Conservation (phyloP, 2,113 vertebrate species). For the Ariopsis seemanni region DNA sequence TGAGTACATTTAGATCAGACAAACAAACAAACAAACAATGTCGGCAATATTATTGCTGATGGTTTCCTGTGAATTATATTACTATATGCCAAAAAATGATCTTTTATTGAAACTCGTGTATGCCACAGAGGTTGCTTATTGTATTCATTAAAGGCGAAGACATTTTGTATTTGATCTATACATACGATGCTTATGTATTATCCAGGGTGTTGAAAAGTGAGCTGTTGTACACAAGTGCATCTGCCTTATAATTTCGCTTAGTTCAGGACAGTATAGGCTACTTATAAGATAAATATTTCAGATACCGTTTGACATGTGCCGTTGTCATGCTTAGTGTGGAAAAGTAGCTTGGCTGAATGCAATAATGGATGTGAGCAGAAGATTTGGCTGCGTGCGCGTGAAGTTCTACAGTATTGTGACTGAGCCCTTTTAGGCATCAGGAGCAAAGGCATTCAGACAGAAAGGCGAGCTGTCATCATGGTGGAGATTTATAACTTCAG, state of each 20-base stretch:
- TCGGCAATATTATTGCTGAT: background rate
- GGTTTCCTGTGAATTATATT: background rate
- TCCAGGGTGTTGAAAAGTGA: background rate
- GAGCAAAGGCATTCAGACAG: conserved; percentile 19
- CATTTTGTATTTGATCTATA: background rate
- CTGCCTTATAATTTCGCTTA: background rate
- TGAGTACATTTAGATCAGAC: background rate
- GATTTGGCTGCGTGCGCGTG: conserved; percentile 31
- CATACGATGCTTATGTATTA: background rate
- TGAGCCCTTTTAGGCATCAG: background rate
- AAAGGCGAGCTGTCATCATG: conserved; percentile 43
- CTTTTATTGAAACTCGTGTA: background rate
- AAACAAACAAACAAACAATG: background rate
- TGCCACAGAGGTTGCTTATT: background rate
- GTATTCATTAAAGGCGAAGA: background rate
- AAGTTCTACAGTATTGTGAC: conserved; percentile 23
- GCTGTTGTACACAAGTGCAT: background rate
- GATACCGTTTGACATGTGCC: background rate
- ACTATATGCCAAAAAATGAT: no score
- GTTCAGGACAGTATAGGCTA: no score
- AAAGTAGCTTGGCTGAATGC: background rate
- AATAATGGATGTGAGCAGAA: conserved; percentile 24
- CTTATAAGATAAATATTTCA: background rate
- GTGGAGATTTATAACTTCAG: conserved; percentile 47
- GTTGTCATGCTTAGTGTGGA: background rate